Evolutionary conservation across 2,888 invertebrate genomes (phyloP), one percentile per base, ranked within the genome.

Genomic region (Ichneumoninae sp.): DNA sequence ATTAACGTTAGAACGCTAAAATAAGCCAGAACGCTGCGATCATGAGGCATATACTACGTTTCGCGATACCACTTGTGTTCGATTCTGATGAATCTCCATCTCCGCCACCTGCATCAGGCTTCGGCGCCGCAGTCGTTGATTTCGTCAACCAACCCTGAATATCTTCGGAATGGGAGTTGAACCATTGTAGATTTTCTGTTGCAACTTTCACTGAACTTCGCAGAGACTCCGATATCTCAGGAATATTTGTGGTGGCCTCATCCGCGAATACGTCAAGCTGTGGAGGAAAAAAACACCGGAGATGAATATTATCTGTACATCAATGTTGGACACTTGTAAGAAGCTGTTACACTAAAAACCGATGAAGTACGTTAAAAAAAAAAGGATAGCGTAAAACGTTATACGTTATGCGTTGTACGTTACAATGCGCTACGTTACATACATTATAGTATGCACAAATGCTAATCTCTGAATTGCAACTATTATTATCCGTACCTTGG

Each of bases 221-320:
- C 26, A 76, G 22, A 36, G 76, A 66, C 54, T 65, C n/a, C 16
- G 36, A 40, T 40, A 52, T 10, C 60, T 4, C 16, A 82, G 16
- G 5, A 69, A 77, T 30, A 19, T 71, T 60, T 3, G 60, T 71
- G 5, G 19, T 10, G 44, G 65, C 65, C 0, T 60, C n/a, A 1
- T 75, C 52, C 0, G 77, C 16, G 44, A 90, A 87, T 52, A 65
- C 30, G 50, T 89, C 81, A 7, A 90, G 70, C 90, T 90, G 50
- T 0, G 72, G 47, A 79, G 36, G 5, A 72, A 16, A 50, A 66
- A 69, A 16, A 22, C 1, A 26, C 30, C 13, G 10, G n/a, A 62
- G n/a, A 1, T 22, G 26, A 44, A 72, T 8, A 10, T 54, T 54
- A 40, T 8, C 8, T 3, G 19, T 13, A 0, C 19, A 36, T 44